Base-by-base conservation (phyloP, 1,140 invertebrate genomes). In the Gonatopus flavifemur region DNA sequence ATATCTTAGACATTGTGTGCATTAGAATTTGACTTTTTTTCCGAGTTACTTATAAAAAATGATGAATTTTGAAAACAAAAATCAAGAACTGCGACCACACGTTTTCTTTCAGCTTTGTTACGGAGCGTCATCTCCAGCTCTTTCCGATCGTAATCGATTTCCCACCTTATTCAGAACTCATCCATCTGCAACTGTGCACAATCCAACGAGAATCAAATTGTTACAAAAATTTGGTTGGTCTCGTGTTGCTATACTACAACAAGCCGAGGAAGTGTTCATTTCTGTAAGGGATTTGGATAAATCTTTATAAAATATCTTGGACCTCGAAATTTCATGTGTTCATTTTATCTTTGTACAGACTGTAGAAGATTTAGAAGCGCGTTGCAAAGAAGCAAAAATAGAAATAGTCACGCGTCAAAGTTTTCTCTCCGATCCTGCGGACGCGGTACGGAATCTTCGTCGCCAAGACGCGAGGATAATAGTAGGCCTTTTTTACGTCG, bases 261-360 rank as follows among this genome's bases (percentile, higher is more conserved):
- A 98, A 77, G 96, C 96, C 0, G 96, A 99, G 78, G 98, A 99
- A 84, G 94, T 99, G 3, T 99, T 99, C 76, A 97, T 96, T 70
- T 98, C 96, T 57, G 93, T 96, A 78, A 84, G 85, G 35, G 36
- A 3, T 39, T 4, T 30, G 25, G 7, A 5, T 12, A 18, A 3
- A 46, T 15, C 15, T 40, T 28, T 18, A 7, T 18, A 19, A 25
- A n/a, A 38, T 10, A 18, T 7, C 13, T 8, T n/a, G n/a, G n/a
- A n/a, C n/a, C n/a, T n/a, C n/a, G 3, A 33, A 18, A 12, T 31
- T 39, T 8, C 7, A 32, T 15, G n/a, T n/a, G n/a, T n/a, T n/a
- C n/a, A n/a, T 36, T 18, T 19, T 12, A 12, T 46, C 49, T 52
- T 32, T 58, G 53, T 71, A 1, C 73, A 96, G 90, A 99, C 96